Evolutionary conservation across 1,140 invertebrate genomes (phyloP).

Genomic region (Apis mellifera): Amel_HAv3.1 CM009933.2:13027501-13028000

Average conservation of each 20-base stretch:
- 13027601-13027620: constrained; percentile 70
- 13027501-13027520: constrained; percentile 4
- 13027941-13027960: not conserved
- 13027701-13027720: constrained; percentile 7
- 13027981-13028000: constrained; percentile 7
- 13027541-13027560: constrained; percentile 43
- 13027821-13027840: no score
- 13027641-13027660: constrained; percentile 73
- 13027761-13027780: no score
- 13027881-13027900: constrained; percentile 16
- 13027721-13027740: constrained; percentile 44
- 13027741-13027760: constrained; percentile 15
- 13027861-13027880: not conserved
- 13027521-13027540: constrained; percentile 38
- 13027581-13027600: constrained; percentile 64
- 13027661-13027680: constrained; percentile 64
- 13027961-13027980: not conserved
- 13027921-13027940: constrained; percentile 43
- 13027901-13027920: not conserved
- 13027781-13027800: no score
- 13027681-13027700: constrained; percentile 60
- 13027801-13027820: no score
- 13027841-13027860: no score
- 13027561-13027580: constrained; percentile 74
- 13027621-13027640: constrained; percentile 72